Conservation (phyloP, 2,888 invertebrate species). For the Sesia apiformis region DNA sequence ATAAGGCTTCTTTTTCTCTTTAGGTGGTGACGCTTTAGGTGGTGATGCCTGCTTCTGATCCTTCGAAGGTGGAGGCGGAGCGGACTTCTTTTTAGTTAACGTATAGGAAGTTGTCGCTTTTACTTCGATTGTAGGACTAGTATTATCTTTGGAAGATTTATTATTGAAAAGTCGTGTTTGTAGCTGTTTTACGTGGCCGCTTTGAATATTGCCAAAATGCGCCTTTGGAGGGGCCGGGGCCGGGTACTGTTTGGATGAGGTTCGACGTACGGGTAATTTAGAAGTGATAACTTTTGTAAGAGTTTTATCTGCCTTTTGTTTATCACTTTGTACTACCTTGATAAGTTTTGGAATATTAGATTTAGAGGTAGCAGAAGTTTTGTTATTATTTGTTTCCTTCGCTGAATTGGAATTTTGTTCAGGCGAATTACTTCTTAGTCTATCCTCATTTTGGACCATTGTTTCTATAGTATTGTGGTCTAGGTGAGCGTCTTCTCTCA, state of each 20-base stretch:
- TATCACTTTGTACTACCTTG: slow-evolving; percentile 36
- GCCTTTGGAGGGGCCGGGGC: slow-evolving; percentile 62
- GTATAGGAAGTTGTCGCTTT: slow-evolving; percentile 45
- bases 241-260: slow-evolving; percentile 52
- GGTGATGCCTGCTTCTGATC: slow-evolving; percentile 27
- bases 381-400: neutral
- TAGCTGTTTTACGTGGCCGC: slow-evolving; percentile 62
- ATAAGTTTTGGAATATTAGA: slow-evolving; percentile 62
- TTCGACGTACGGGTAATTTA: slow-evolving; percentile 55
- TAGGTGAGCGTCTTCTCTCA: neutral
- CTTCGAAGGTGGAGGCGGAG: slow-evolving; percentile 38
- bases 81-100: slow-evolving; percentile 44
- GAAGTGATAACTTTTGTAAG: slow-evolving; percentile 46
- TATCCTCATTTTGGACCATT: neutral
- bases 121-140: slow-evolving; percentile 22
- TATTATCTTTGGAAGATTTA: slow-evolving; percentile 26
- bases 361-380: slow-evolving; percentile 16
- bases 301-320: slow-evolving; percentile 45
- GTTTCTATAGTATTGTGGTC: neutral
- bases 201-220: slow-evolving; percentile 62
- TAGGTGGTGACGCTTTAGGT: slow-evolving; percentile 21
- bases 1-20: slow-evolving; percentile 57
- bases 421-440: neutral
- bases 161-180: slow-evolving; percentile 58
- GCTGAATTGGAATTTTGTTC: neutral